Evolutionary conservation across 2,888 invertebrate species (phyloP).

Genomic region (Orchesella flavescens): DNA sequence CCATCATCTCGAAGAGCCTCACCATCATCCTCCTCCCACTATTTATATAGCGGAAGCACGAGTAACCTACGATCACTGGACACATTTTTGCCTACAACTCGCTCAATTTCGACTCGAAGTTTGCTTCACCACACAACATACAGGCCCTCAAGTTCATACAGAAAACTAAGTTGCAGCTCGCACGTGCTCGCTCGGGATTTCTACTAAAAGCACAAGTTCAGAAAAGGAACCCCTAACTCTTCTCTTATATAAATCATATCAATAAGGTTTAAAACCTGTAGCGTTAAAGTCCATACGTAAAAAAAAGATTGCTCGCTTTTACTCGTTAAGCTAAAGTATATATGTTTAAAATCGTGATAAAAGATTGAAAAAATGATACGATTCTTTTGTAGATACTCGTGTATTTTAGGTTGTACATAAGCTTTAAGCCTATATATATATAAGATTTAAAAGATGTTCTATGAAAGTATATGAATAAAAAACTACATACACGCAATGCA

Average conservation of each 20-base stretch:
- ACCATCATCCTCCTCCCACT: neutral
- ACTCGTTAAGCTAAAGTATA: no score
- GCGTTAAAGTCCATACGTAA: neutral
- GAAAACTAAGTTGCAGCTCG: constrained; percentile 31
- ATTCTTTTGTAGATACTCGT: no score
- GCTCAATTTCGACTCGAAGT: constrained; percentile 33
- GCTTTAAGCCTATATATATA: no score
- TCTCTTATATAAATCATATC: no score
- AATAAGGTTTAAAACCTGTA: no score
- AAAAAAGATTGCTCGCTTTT: no score
- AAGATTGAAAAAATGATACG: no score
- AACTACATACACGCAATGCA: no score
- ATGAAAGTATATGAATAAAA: no score
- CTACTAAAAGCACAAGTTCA: neutral
- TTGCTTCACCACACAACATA: constrained; percentile 31
- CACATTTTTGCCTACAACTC: neutral
- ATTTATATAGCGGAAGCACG: neutral
- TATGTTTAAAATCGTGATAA: no score
- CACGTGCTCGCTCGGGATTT: constrained; percentile 28
- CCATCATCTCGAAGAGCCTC: neutral
- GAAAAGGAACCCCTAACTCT: neutral
- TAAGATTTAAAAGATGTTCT: no score
- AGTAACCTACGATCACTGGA: neutral
- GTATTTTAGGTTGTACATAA: no score
- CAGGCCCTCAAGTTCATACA: neutral